Percentiles rank a stretch among this genome's conserved stretches.
Evolutionary conservation across 2,888 invertebrate species (phyloP).

Genomic region (Yponomeuta plumbellus): DNA sequence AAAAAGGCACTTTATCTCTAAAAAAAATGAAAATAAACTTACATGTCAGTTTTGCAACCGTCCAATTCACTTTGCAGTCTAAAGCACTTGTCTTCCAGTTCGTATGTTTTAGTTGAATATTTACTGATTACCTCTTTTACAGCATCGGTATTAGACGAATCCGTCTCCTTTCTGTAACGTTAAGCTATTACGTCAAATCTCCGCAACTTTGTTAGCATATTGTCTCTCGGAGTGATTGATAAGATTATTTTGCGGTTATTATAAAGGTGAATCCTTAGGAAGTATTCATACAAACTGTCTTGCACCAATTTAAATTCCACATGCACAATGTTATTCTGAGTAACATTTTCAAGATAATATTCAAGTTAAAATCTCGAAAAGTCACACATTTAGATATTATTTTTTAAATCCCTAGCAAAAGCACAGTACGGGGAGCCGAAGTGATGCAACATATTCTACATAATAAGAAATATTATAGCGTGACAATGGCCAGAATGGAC

Average conservation of each 20-base stretch:
- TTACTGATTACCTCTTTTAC: conserved; percentile 49
- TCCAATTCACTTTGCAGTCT: conserved; percentile 61
- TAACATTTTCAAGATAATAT: too few relatives aligned
- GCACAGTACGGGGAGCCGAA: too few relatives aligned
- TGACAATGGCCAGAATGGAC: too few relatives aligned
- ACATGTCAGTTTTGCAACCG: conserved; percentile 66
- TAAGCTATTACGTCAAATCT: conserved; percentile 20
- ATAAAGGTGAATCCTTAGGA: neutral
- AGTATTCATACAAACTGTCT: too few relatives aligned
- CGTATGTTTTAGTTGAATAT: conserved; percentile 58
- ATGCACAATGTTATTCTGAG: too few relatives aligned
- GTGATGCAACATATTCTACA: too few relatives aligned
- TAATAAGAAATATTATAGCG: too few relatives aligned
- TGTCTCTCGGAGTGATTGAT: neutral
- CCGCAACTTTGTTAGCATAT: neutral
- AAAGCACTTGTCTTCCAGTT: conserved; percentile 61
- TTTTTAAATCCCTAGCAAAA: too few relatives aligned
- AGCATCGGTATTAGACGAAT: conserved; percentile 38
- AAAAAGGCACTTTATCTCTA: neutral
- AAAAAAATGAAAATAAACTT: conserved; percentile 38
- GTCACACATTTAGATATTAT: too few relatives aligned
- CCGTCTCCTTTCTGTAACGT: conserved; percentile 50
- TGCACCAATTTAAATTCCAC: too few relatives aligned
- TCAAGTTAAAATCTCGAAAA: too few relatives aligned
- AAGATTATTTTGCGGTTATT: conserved; percentile 2